These are phyloP conservation scores for Carassius gibelio DNA, from an alignment of 2,113 vertebrate genomes.

Conservation along the genomic window DNA sequence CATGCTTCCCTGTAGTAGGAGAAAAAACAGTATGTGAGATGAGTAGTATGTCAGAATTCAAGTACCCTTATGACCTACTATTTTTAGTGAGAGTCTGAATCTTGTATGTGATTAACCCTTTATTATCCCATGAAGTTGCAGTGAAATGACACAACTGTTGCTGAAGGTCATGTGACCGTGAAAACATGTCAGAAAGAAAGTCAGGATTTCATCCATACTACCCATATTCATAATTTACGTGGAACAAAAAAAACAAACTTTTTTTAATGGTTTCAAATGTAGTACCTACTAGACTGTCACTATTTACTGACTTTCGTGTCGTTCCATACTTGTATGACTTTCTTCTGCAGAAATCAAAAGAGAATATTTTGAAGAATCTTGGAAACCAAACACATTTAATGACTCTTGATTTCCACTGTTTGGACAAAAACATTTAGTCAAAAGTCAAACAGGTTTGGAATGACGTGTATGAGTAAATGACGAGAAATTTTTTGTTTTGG, in stretches of 20 bases:
- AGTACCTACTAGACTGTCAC: neutral
- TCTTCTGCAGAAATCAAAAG: neutral
- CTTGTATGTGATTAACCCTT: too few relatives aligned
- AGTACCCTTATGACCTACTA: too few relatives aligned
- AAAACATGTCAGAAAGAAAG: neutral
- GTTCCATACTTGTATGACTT: neutral
- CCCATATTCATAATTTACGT: neutral
- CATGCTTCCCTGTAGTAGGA: too few relatives aligned
- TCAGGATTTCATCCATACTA: neutral
- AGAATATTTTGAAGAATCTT: neutral
- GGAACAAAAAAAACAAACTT: neutral
- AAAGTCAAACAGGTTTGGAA: slow-evolving; percentile 1
- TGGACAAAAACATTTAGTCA: neutral
- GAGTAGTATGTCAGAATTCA: too few relatives aligned
- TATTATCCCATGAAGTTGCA: neutral
- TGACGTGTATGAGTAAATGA: neutral
- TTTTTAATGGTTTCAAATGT: neutral
- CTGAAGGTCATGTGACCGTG: neutral
- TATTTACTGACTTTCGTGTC: neutral
- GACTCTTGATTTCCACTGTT: neutral
- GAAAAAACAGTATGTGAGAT: too few relatives aligned
- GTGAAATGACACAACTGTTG: neutral
- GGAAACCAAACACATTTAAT: neutral
- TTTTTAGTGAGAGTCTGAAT: neutral
- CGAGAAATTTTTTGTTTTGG: neutral